These are phyloP conservation scores for Agonopterix alstromeriana DNA, from an alignment of 2,888 invertebrate species.

Conservation along the genomic window DNA sequence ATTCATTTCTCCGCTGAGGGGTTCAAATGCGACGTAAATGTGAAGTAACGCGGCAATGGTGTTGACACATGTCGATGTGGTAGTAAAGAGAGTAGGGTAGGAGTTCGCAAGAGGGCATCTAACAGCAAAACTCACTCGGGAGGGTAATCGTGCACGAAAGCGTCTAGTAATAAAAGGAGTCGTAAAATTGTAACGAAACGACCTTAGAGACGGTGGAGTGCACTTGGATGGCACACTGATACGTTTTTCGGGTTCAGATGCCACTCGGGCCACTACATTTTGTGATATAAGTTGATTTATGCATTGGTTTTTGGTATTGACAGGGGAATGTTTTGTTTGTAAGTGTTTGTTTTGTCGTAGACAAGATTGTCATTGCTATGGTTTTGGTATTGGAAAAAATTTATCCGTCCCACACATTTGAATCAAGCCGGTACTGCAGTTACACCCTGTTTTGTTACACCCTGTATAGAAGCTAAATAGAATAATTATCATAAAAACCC, in stretches of 20 bases:
- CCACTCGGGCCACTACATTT: constrained; percentile 25
- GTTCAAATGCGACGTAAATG: not conserved
- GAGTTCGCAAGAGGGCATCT: constrained; percentile 50
- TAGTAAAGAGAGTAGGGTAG: constrained; percentile 28
- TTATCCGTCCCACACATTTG: too few relatives aligned
- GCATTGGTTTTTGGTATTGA: constrained; percentile 41
- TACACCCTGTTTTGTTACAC: too few relatives aligned
- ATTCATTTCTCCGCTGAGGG: constrained; percentile 25
- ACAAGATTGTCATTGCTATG: too few relatives aligned
- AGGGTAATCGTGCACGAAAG: constrained; percentile 77
- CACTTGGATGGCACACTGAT: constrained; percentile 67
- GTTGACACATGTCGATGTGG: constrained; percentile 20
- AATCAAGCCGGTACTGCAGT: too few relatives aligned
- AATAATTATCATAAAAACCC: too few relatives aligned
- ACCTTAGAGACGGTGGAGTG: constrained; percentile 64
- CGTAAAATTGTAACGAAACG: constrained; percentile 75
- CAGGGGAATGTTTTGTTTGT: constrained; percentile 17
- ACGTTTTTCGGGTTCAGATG: constrained; percentile 59
- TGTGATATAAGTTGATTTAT: constrained; percentile 55
- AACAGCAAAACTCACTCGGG: constrained; percentile 76
- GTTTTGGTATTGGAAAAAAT: too few relatives aligned
- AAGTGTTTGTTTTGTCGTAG: too few relatives aligned
- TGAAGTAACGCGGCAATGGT: constrained; percentile 36
- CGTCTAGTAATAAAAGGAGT: constrained; percentile 74
- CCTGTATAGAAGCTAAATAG: too few relatives aligned